Conservation (phyloP, 2,888 invertebrate genomes). For the Dinocampus coccinellae region DNA sequence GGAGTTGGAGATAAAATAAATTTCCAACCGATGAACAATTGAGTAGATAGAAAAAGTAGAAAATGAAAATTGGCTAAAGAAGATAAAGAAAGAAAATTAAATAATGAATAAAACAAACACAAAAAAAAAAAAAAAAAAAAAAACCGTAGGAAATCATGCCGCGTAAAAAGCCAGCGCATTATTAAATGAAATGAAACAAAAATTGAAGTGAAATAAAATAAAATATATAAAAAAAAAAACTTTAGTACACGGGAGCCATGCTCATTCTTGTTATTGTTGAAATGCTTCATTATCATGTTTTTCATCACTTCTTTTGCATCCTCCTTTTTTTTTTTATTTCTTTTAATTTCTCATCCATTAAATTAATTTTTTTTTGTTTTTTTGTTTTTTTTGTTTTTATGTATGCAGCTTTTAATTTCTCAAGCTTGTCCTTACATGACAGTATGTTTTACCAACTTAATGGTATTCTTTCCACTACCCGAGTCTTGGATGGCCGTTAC, state of each 20-base stretch:
- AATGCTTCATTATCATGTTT: conserved; percentile 2
- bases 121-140: conserved; percentile 26
- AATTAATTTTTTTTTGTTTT: conserved; percentile 34
- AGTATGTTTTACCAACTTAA: conserved; percentile 69
- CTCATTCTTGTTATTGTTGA: conserved; percentile 39
- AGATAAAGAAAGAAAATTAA: conserved; percentile 32
- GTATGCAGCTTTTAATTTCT: conserved; percentile 41
- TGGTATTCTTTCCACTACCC: conserved; percentile 69
- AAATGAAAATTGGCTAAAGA: conserved; percentile 30
- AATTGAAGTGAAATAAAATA: conserved; percentile 16
- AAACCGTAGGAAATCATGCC: conserved; percentile 57
- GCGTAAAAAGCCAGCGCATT: conserved; percentile 62
- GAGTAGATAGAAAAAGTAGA: conserved; percentile 16
- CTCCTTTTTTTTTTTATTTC: conserved; percentile 17
- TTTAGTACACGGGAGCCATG: conserved; percentile 41
- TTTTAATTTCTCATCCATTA: conserved; percentile 47
- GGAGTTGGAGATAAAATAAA: conserved; percentile 38
- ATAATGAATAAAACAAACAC: conserved; percentile 9
- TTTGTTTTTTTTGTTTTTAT: conserved; percentile 15
- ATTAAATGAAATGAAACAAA: conserved; percentile 35
- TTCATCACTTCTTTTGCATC: conserved; percentile 17
- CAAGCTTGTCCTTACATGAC: conserved; percentile 65
- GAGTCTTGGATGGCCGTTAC: conserved; percentile 68
- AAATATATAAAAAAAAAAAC: conserved; percentile 12
- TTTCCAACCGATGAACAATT: conserved; percentile 37